Percentiles rank a stretch among this genome's conserved stretches.
phyloP scores from a whole-genome alignment of 2,888 invertebrate species.

The Strigamia crassipes region DNA sequence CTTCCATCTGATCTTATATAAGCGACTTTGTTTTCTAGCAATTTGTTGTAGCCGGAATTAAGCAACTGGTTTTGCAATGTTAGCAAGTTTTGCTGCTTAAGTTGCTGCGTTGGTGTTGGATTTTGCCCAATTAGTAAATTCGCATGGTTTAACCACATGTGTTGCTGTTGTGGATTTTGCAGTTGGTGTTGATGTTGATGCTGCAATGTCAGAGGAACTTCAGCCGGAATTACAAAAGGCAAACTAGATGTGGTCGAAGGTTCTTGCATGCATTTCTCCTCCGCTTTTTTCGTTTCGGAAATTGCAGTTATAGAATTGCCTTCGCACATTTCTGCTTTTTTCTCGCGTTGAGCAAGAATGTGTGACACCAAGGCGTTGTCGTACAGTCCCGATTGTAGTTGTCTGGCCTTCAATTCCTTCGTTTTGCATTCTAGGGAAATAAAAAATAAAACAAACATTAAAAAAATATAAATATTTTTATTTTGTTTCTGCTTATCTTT shows the following conservation, averaged over 20 bases:
- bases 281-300: background rate
- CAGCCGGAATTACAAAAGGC: constrained; percentile 30
- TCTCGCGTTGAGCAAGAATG: constrained; percentile 55
- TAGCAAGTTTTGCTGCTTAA: constrained; percentile 20
- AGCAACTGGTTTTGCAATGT: constrained; percentile 8
- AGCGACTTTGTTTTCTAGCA: background rate
- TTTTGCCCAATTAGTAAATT: constrained; percentile 20
- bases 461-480: constrained; percentile 26
- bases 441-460: background rate
- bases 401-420: constrained; percentile 25
- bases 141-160: background rate
- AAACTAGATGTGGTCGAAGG: background rate
- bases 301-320: background rate
- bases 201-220: constrained; percentile 10
- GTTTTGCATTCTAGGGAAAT: constrained; percentile 18
- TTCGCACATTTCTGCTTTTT: constrained; percentile 43
- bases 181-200: constrained; percentile 36
- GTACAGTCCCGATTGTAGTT: constrained; percentile 52
- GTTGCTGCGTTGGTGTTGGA: background rate
- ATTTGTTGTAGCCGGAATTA: background rate
- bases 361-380: constrained; percentile 56
- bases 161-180: constrained; percentile 46
- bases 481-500: background rate
- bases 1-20: background rate
- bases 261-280: constrained; percentile 23